These are phyloP conservation scores for Lasioglossum morio DNA, from an alignment of 2,888 invertebrate species.

Conservation along the genomic window DNA sequence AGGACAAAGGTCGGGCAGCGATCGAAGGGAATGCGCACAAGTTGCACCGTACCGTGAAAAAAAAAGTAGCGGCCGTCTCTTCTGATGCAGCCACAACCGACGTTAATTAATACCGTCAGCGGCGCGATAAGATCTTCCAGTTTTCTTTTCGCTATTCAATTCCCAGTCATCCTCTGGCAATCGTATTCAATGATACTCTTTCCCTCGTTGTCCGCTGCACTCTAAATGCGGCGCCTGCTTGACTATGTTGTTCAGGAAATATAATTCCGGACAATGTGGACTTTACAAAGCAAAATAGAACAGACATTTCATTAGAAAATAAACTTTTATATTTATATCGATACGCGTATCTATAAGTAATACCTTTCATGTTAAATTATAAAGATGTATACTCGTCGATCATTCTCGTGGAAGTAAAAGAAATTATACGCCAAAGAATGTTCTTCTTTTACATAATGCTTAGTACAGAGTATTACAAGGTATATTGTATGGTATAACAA, in stretches of 20 bases:
- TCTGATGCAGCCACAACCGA: conserved; percentile 12
- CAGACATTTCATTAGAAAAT: too few species aligned
- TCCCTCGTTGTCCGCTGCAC: background rate
- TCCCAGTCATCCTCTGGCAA: background rate
- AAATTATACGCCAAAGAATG: too few species aligned
- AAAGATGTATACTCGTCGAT: too few species aligned
- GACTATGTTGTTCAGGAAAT: background rate
- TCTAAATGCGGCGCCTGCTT: background rate
- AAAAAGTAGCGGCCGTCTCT: background rate
- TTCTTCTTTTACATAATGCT: too few species aligned
- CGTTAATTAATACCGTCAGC: conserved; percentile 54
- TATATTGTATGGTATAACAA: too few species aligned
- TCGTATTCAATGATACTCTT: background rate
- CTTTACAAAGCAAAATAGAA: background rate
- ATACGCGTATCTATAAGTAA: too few species aligned
- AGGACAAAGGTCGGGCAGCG: conserved; percentile 49
- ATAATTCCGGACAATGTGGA: background rate
- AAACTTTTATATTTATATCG: too few species aligned
- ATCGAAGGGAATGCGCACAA: conserved; percentile 32
- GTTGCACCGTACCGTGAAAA: conserved; percentile 11
- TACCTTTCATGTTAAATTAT: too few species aligned
- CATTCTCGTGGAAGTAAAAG: too few species aligned
- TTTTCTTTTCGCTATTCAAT: background rate
- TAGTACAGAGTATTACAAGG: too few species aligned
- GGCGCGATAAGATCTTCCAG: background rate